These are phyloP conservation scores for Crotalus horridus DNA, from an alignment of 2,113 vertebrate genomes.

Conservation along the genomic window DNA sequence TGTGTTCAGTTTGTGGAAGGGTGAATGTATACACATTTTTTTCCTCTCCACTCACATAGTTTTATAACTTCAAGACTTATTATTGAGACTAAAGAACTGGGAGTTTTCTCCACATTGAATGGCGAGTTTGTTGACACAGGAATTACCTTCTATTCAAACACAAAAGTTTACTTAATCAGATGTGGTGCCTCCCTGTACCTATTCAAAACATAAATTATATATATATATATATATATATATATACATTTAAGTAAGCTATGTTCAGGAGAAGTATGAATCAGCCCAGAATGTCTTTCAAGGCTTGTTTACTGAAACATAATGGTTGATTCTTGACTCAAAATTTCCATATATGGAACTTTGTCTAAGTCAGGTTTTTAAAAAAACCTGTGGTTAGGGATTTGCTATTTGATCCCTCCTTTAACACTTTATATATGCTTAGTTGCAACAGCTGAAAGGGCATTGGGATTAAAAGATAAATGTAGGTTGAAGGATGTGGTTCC, in stretches of 20 bases:
- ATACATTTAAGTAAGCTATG: too few species aligned
- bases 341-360: not conserved
- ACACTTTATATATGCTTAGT: not conserved
- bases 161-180: not conserved
- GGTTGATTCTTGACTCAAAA: not conserved
- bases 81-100: not conserved
- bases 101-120: not conserved
- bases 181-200: not conserved
- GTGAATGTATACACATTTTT: not conserved
- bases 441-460: not conserved
- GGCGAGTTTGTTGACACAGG: not conserved
- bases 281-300: not conserved
- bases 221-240: too few species aligned
- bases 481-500: not conserved
- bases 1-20: not conserved
- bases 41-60: not conserved
- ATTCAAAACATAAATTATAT: too few species aligned
- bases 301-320: not conserved
- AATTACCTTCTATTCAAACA: not conserved
- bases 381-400: not conserved
- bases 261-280: not conserved
- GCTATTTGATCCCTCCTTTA: not conserved
- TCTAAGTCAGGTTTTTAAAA: not conserved
- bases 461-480: not conserved
- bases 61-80: not conserved